phyloP scores from a whole-genome alignment of 2,113 vertebrate genomes.

The Microcebus lehilahytsara region DNA sequence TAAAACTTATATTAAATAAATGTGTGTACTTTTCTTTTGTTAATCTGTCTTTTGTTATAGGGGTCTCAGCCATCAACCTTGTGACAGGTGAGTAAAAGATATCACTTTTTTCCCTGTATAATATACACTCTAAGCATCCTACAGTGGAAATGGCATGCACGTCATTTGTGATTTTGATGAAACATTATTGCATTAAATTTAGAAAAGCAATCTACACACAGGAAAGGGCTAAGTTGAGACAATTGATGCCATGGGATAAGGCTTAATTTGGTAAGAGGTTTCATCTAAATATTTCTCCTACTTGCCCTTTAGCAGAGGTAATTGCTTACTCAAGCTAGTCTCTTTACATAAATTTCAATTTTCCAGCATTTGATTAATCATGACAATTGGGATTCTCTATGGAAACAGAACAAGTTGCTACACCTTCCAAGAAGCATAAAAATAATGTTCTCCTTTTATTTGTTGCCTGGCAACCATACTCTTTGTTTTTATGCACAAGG shows the following conservation, averaged over 20 bases:
- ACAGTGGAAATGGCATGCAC: background rate
- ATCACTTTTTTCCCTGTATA: background rate
- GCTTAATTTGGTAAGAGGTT: background rate
- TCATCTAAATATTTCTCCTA: constrained; percentile 26
- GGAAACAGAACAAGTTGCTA: constrained; percentile 56
- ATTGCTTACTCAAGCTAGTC: constrained; percentile 34
- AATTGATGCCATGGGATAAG: background rate
- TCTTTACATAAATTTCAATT: constrained; percentile 38
- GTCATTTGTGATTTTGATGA: background rate
- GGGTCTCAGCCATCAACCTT: background rate
- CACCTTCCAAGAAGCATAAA: constrained; percentile 46
- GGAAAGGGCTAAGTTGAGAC: background rate
- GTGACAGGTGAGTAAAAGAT: background rate
- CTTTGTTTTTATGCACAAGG: constrained; percentile 45
- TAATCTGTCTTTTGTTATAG: background rate
- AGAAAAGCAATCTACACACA: background rate
- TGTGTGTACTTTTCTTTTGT: background rate
- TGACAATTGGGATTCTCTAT: constrained; percentile 62
- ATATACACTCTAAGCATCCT: background rate
- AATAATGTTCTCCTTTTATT: constrained; percentile 51
- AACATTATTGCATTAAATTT: background rate
- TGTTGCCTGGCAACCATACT: constrained; percentile 67
- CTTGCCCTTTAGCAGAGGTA: background rate
- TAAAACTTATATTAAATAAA: background rate
- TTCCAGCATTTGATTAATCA: constrained; percentile 40